A percentile compares a stretch with the other conserved stretches of the same genome.
Conservation (phyloP, 2,888 invertebrate species). For the Syrphus vitripennis region DNA sequence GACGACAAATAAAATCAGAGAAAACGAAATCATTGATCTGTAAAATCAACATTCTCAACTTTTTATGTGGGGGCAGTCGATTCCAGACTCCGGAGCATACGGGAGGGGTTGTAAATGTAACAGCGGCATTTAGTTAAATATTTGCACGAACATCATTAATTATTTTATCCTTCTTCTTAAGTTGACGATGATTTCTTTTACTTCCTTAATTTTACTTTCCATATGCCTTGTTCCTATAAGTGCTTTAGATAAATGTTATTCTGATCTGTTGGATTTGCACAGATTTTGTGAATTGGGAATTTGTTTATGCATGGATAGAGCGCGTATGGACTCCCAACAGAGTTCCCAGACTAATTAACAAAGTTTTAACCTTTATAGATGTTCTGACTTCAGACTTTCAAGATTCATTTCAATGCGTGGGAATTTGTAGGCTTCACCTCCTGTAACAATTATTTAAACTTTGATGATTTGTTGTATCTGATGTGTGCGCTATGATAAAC, state of each 20-base stretch:
- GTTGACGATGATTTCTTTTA: neutral
- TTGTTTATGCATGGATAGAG: neutral
- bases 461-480: neutral
- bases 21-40: slow-evolving; percentile 66
- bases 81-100: neutral
- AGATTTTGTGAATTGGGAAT: slow-evolving; percentile 23
- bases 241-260: slow-evolving; percentile 34
- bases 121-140: slow-evolving; percentile 62
- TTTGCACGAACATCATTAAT: slow-evolving; percentile 71
- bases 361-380: slow-evolving; percentile 48
- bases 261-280: slow-evolving; percentile 43
- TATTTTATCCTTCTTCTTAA: slow-evolving; percentile 33
- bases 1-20: slow-evolving; percentile 35
- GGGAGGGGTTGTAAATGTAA: neutral
- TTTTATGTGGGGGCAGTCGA: slow-evolving; percentile 54
- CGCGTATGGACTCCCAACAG: neutral
- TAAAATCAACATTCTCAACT: slow-evolving; percentile 68
- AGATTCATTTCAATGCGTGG: slow-evolving; percentile 49
- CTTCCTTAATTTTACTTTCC: too few species aligned
- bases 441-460: neutral
- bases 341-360: slow-evolving; percentile 51
- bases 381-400: slow-evolving; percentile 21
- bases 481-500: slow-evolving; percentile 48
- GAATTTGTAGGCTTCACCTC: too few species aligned
- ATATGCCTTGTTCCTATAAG: neutral